Base-by-base conservation (phyloP, 2,888 invertebrate species). In the Plebejus anna region DNA sequence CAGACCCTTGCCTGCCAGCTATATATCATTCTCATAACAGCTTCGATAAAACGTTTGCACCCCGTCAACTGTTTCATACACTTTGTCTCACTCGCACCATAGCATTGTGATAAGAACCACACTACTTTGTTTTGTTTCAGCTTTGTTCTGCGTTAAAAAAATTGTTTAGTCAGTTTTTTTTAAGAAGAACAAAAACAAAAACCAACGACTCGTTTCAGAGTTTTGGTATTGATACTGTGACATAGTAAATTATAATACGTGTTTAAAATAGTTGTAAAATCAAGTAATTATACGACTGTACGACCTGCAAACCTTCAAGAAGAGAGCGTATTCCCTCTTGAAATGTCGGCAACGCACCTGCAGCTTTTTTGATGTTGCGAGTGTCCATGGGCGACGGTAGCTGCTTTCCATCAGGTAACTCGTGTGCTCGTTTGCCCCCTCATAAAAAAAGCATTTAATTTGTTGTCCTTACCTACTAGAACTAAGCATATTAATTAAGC, bases 1-100 rank as follows among this genome's bases (percentile, higher is more conserved):
- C 78, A 79, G 76, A 55, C 79, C 78, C 75, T 77, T 75, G 71
- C 76, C 47, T 70, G 76, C 71, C 55, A 72, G 73, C 73, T 55
- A 76, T 77, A 77, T 73, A 78, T 78, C 75, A 77, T 77, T 77
- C 32, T 77, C 75, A 75, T 75, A 70, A 59, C 75, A 78, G 66
- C 77, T 75, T 75, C 76, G 76, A 77, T 73, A 76, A 77, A 77
- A 77, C 77, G 77, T 77, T 75, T 38, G 38, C 75, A 73, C 75
- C 77, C 75, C 76, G 77, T 78, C 78, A 78, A 76, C 75, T 71
- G 38, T 22, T 42, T n/a, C 16, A 38, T 47, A 28, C 7, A 22
- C 72, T 28, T 22, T 47, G 47, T 51, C 51, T 13, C 51, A 2
- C 22, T 72, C 55, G 32, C 73, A 55, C 73, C 16, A 32, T 32